Percentiles rank a stretch among this genome's conserved stretches.
phyloP scores from a whole-genome alignment of 2,797 vertebrate genomes.

The Peromyscus nudipes region DNA sequence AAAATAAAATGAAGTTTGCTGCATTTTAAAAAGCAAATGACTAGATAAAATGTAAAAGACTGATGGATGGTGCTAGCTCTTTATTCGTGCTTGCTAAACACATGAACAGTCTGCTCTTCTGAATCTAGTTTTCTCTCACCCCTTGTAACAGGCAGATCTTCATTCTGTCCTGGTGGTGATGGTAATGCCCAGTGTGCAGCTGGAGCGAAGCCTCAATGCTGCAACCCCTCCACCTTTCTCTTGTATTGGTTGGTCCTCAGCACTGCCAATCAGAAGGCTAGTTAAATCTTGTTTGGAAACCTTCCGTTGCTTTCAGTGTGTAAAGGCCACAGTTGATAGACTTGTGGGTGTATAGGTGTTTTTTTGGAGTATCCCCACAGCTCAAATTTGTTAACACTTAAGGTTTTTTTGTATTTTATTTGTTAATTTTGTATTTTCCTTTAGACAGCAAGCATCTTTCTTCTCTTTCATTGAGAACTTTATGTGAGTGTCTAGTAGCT shows the following conservation, averaged over 20 bases:
- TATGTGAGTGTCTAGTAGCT: conserved; percentile 23
- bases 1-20: conserved; percentile 56
- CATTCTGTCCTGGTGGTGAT: not conserved
- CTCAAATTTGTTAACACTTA: conserved; percentile 42
- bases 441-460: not conserved
- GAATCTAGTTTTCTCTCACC: conserved; percentile 27
- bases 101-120: not conserved
- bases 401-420: conserved; percentile 11
- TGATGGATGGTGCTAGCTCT: conserved; percentile 31
- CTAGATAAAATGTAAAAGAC: not conserved
- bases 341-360: conserved; percentile 11
- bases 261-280: conserved; percentile 26
- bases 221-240: not conserved
- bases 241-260: not conserved
- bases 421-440: conserved; percentile 4
- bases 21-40: not conserved
- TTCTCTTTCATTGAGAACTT: conserved; percentile 9
- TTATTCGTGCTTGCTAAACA: conserved; percentile 16
- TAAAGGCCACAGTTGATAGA: conserved; percentile 21
- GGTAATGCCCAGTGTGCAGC: not conserved
- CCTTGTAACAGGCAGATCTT: not conserved
- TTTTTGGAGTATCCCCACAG: conserved; percentile 7
- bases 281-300: conserved; percentile 38
- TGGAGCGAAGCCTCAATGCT: not conserved
- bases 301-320: not conserved